These are phyloP conservation scores for Coenonympha arcania DNA, from an alignment of 2,888 invertebrate species.

Conservation along the genomic window DNA sequence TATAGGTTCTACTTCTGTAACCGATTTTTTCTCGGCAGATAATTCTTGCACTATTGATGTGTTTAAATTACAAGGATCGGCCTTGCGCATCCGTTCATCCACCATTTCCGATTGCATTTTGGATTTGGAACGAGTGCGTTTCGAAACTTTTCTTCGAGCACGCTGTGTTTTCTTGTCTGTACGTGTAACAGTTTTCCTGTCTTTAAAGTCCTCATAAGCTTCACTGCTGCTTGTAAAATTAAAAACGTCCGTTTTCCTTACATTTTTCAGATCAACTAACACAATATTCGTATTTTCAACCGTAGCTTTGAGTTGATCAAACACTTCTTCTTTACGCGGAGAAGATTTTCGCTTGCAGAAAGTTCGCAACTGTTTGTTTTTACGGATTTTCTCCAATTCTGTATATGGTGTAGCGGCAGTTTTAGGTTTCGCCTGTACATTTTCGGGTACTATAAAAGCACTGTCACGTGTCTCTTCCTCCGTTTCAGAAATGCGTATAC, in stretches of 20 bases:
- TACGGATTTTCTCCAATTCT: conserved; percentile 49
- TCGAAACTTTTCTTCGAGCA: no score
- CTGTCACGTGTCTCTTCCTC: conserved; percentile 20
- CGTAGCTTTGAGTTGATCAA: conserved; percentile 48
- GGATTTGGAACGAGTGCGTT: no score
- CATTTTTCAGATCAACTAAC: conserved; percentile 34
- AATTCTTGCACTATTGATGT: no score
- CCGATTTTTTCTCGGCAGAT: no score
- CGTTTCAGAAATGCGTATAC: no score
- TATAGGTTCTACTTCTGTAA: no score
- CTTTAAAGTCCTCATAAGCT: conserved; percentile 44
- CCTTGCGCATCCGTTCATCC: no score
- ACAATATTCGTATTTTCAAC: conserved; percentile 38
- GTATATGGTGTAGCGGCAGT: conserved; percentile 47
- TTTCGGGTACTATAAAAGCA: conserved; percentile 23
- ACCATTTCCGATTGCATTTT: no score
- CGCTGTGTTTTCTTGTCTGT: no score
- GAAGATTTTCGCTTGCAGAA: conserved; percentile 34
- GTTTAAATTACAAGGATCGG: no score
- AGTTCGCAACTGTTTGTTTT: conserved; percentile 32
- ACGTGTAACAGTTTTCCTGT: neutral
- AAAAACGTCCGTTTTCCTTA: conserved; percentile 38
- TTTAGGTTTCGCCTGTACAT: no score
- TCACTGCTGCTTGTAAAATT: conserved; percentile 60
- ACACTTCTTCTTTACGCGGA: conserved; percentile 48